These are phyloP conservation scores for Anoura caudifer DNA, from an alignment of 2,113 vertebrate species.

Conservation along the genomic window DNA sequence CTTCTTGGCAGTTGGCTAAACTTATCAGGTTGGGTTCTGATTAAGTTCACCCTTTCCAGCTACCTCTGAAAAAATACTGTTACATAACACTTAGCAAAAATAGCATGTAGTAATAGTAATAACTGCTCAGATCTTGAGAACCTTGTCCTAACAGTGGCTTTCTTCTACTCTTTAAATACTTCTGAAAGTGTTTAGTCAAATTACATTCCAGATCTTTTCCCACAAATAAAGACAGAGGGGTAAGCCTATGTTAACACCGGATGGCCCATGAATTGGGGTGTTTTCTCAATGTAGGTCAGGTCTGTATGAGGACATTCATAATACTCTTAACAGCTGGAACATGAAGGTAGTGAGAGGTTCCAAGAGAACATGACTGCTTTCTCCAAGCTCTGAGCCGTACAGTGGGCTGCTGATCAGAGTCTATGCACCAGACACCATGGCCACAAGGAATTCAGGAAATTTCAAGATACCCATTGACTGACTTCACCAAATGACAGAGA, in stretches of 20 bases:
- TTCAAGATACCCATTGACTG: background rate
- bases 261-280: fast-evolving
- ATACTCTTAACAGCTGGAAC: background rate
- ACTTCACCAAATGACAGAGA: too few species aligned
- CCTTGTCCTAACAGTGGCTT: background rate
- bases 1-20: background rate
- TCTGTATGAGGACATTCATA: background rate
- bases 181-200: background rate
- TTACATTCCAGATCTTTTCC: background rate
- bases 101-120: background rate
- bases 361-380: background rate
- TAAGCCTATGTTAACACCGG: background rate
- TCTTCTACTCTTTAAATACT: background rate
- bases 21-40: background rate
- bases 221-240: background rate
- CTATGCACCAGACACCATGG: fast-evolving
- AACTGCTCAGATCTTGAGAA: background rate
- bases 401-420: too few species aligned
- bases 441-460: background rate
- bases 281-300: background rate
- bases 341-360: too few species aligned
- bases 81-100: background rate
- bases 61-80: background rate
- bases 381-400: background rate
- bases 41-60: background rate